Conservation (phyloP, 2,888 invertebrate species). For the Coenonympha glycerion region DNA sequence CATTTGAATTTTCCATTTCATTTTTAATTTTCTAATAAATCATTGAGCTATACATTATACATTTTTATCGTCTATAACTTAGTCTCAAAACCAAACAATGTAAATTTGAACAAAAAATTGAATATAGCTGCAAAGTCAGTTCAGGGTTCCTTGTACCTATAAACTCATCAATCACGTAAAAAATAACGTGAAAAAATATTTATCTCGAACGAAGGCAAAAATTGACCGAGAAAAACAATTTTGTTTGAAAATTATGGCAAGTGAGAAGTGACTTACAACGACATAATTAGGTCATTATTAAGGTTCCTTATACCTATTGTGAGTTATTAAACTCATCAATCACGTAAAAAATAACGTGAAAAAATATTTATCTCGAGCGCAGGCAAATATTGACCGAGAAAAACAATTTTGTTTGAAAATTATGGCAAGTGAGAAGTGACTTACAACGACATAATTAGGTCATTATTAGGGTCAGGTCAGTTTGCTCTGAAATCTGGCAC, state of each 20-base stretch:
- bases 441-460: background rate
- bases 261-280: background rate
- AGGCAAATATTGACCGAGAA: background rate
- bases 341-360: background rate
- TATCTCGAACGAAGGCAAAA: background rate
- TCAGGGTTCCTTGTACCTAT: no score
- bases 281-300: background rate
- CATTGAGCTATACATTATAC: no score
- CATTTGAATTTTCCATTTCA: no score
- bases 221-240: background rate
- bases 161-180: background rate
- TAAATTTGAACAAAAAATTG: no score
- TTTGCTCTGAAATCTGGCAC: background rate
- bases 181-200: background rate
- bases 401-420: background rate
- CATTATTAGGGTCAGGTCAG: background rate
- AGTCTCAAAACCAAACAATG: no score
- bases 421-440: background rate
- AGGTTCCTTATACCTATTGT: no score
- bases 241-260: background rate
- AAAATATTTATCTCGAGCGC: background rate
- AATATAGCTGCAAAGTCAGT: no score
- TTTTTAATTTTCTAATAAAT: no score
- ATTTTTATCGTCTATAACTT: no score
- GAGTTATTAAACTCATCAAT: background rate